These are phyloP conservation scores for Laticauda colubrina DNA, from an alignment of 2,113 vertebrate species.

Conservation along the genomic window DNA sequence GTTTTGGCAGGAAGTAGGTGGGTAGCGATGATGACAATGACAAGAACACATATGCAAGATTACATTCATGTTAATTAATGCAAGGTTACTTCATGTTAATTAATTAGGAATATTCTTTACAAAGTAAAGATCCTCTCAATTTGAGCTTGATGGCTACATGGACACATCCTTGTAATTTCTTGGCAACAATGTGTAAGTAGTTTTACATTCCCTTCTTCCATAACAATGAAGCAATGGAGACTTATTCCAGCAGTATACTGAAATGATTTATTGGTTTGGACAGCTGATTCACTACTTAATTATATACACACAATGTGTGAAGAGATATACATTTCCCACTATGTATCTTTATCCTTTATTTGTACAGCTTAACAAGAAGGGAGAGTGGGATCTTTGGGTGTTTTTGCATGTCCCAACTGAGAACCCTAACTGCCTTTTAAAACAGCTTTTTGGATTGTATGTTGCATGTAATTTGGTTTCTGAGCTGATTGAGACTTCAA, in stretches of 20 bases:
- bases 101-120: not conserved
- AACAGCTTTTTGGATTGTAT: not conserved
- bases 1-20: not conserved
- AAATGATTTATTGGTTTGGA: not conserved
- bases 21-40: slow-evolving; percentile 3
- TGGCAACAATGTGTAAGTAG: not conserved
- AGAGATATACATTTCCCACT: not conserved
- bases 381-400: not conserved
- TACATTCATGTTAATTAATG: slow-evolving; percentile 17
- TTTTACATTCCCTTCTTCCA: not conserved
- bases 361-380: not conserved
- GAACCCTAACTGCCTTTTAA: not conserved
- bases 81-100: slow-evolving; percentile 12
- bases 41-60: not conserved
- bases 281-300: not conserved
- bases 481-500: not conserved
- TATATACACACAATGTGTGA: not conserved
- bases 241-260: not conserved
- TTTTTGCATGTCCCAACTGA: not conserved
- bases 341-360: not conserved
- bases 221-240: not conserved
- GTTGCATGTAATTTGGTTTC: not conserved
- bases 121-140: not conserved
- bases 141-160: not conserved
- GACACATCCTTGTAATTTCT: not conserved